Evolutionary conservation across 64 coral and sea anemone species (phyloP), one percentile per base, ranked within the genome.

Genomic region (Anthopleura sola): DNA sequence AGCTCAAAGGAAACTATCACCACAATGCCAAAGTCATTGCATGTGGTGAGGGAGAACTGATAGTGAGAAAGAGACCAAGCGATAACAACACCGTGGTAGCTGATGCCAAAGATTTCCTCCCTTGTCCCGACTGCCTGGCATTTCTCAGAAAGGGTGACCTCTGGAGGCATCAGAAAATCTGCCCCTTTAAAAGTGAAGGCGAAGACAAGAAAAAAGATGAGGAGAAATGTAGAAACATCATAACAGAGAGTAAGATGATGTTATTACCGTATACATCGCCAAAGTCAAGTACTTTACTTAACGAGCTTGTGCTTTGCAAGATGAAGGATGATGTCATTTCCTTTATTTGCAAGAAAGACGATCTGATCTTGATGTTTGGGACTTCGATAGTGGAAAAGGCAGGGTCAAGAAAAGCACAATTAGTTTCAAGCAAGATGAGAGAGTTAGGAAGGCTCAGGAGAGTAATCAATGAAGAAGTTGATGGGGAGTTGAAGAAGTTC

Each of bases 321-420:
- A 69, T 34, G 66, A 69, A 69, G 66, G 66, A 69, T 16, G 66
- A 69, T 69, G 66, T 34, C 29, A 69, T 69, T 32, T 69, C 66
- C 11, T 62, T 62, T 14, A 62, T 62, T 6, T 69, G 66, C 26
- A 69, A 69, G 21, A 69, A 69, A 33, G 66, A 69, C 13, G n/a
- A 29, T 14, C 2, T 34, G 9, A 15, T 69, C 8, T 26, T 69
- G 15, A 69, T 69, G 66, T 69, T 34, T 69, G 66, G 66, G 11
- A 69, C 28, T 26, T 69, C 58, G 5, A 3, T 62, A 0, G n/a
- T 62, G 5, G 58, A 62, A n/a, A 62, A 62, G 5, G 20, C 58
- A n/a, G 58, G 58, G 5, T 0, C 24, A 62, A 62, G 58, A 62
- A 62, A 62, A n/a, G 58, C 58, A 6, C n/a, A 3, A n/a, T n/a